Conservation (phyloP, 2,888 invertebrate species). For the Dryobota labecula region DNA sequence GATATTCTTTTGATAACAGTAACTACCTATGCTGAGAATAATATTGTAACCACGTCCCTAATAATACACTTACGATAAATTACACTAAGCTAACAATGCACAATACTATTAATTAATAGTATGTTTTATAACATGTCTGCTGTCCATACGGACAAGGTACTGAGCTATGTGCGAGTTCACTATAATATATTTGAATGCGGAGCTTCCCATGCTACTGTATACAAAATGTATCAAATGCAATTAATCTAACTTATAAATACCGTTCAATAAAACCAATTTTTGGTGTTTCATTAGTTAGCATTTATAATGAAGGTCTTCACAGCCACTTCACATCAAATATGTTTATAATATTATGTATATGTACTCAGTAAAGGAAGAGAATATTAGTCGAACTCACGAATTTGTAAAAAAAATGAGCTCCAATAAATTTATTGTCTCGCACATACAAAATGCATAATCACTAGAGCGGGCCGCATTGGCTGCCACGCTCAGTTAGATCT, state of each 20-base stretch:
- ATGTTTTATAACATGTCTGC: constrained; percentile 81
- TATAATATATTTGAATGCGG: constrained; percentile 71
- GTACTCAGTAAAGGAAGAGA: constrained; percentile 73
- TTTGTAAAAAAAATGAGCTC: constrained; percentile 77
- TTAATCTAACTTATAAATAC: constrained; percentile 82
- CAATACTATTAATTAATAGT: constrained; percentile 83
- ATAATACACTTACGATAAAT: constrained; percentile 88
- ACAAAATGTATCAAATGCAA: constrained; percentile 79
- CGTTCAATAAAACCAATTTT: constrained; percentile 82
- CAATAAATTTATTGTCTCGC: constrained; percentile 88
- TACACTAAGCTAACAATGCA: constrained; percentile 88
- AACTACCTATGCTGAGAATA: constrained; percentile 77
- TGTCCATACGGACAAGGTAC: constrained; percentile 84
- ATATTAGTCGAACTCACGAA: constrained; percentile 70
- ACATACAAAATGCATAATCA: constrained; percentile 83
- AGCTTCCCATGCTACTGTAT: constrained; percentile 75
- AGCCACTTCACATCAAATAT: constrained; percentile 84
- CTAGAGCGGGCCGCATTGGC: constrained; percentile 67
- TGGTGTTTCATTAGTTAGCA: constrained; percentile 79
- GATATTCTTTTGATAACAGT: constrained; percentile 75
- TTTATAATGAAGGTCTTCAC: constrained; percentile 84
- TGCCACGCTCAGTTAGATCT: constrained; percentile 65
- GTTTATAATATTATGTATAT: constrained; percentile 73
- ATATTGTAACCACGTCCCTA: constrained; percentile 84
- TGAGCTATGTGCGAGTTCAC: constrained; percentile 86